phyloP scores from a whole-genome alignment of 2,888 invertebrate species.

The Uropetala carovei region DNA sequence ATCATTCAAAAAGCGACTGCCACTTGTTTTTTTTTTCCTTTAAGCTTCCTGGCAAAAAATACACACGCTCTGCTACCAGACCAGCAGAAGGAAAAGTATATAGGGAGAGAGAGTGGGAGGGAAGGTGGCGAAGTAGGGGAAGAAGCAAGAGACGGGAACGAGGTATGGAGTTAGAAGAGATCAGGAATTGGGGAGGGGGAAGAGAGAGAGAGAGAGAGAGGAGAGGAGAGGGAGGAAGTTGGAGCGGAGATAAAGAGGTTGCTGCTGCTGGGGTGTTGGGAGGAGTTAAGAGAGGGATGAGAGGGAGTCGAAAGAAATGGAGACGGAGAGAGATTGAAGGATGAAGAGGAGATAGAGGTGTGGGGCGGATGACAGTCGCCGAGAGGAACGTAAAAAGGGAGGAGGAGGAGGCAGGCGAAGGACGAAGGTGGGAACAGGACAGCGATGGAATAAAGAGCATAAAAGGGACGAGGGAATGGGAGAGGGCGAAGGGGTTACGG shows the following conservation, averaged over 20 bases:
- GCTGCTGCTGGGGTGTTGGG: background rate
- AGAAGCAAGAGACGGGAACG: background rate
- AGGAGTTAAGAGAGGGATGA: background rate
- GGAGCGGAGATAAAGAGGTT: slow-evolving; percentile 54
- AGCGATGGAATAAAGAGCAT: background rate
- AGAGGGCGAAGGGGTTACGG: background rate
- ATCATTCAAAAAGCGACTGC: slow-evolving; percentile 61
- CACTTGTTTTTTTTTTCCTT: slow-evolving; percentile 39
- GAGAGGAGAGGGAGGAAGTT: background rate
- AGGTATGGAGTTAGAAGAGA: background rate
- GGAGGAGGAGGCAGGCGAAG: background rate
- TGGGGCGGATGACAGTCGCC: background rate
- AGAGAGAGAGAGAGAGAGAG: background rate
- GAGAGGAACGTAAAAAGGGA: background rate
- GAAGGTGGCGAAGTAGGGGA: background rate
- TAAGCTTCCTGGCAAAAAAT: slow-evolving; percentile 9
- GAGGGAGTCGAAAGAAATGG: background rate
- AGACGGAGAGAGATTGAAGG: background rate
- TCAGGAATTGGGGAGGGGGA: background rate
- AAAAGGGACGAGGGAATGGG: background rate
- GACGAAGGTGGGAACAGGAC: background rate
- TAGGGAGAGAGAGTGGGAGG: no score
- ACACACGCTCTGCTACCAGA: background rate
- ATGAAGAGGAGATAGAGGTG: background rate
- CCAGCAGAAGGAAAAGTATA: background rate